Evolutionary conservation across 2,797 vertebrate species (phyloP).

Genomic region (Sebastes diploproa): DNA sequence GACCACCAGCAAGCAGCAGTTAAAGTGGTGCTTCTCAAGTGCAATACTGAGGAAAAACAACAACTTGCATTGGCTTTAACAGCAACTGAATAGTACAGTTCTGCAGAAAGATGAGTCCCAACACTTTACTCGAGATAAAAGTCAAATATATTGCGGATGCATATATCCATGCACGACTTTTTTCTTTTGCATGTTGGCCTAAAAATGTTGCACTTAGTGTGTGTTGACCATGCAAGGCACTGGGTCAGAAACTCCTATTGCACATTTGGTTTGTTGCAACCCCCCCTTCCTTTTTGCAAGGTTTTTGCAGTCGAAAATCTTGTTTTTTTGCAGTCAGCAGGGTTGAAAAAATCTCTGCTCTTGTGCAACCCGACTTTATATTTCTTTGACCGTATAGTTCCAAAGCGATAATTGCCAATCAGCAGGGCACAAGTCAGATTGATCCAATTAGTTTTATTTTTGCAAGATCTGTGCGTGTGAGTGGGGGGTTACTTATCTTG

Average conservation of each 20-base stretch:
- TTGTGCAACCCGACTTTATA: slow-evolving; percentile 27
- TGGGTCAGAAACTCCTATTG: slow-evolving; percentile 67
- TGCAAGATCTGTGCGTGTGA: slow-evolving; percentile 34
- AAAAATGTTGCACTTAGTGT: slow-evolving; percentile 60
- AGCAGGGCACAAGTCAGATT: slow-evolving; percentile 53
- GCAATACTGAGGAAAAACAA: slow-evolving; percentile 10
- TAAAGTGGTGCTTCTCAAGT: slow-evolving; percentile 3
- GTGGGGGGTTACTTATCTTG: slow-evolving; percentile 58
- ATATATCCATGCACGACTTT: slow-evolving; percentile 25
- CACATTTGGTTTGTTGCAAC: slow-evolving; percentile 74
- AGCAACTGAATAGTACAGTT: slow-evolving; percentile 29
- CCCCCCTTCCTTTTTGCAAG: slow-evolving; percentile 49
- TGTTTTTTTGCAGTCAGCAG: background rate
- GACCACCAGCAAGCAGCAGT: slow-evolving; percentile 2
- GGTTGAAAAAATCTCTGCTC: slow-evolving; percentile 23
- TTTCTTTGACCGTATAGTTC: slow-evolving; percentile 16
- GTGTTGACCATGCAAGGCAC: slow-evolving; percentile 73
- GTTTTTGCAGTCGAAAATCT: slow-evolving; percentile 40
- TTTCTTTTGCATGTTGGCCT: slow-evolving; percentile 39
- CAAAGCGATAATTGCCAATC: slow-evolving; percentile 61
- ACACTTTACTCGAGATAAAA: slow-evolving; percentile 13
- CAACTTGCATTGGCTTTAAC: slow-evolving; percentile 26
- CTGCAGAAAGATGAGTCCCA: slow-evolving; percentile 2
- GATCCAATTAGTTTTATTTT: slow-evolving; percentile 75
- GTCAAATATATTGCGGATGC: slow-evolving; percentile 5